These are phyloP conservation scores for Dexiosoma caninum DNA, from an alignment of 2,888 invertebrate genomes.

Conservation along the genomic window DNA sequence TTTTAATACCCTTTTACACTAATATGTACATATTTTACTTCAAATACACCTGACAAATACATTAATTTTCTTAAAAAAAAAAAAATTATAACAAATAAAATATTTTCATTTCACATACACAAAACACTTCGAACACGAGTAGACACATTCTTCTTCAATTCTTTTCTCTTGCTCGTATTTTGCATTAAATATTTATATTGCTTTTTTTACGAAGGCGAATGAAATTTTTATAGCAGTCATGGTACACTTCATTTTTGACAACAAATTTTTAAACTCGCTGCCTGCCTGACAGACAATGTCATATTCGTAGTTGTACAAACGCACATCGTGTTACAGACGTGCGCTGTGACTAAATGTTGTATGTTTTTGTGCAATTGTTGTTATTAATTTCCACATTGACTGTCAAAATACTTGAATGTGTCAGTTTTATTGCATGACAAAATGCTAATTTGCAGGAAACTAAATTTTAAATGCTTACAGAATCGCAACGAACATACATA, in stretches of 20 bases:
- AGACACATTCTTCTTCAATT: too few species aligned
- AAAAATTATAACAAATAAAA: neutral
- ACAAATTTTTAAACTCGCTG: conserved; percentile 35
- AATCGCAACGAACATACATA: neutral
- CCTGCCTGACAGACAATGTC: conserved; percentile 19
- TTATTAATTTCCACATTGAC: conserved; percentile 31
- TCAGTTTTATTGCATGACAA: conserved; percentile 43
- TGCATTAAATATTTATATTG: conserved; percentile 4
- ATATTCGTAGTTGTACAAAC: conserved; percentile 26
- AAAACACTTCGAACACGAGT: too few species aligned
- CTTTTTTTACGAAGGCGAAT: neutral
- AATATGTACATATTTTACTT: neutral
- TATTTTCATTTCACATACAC: conserved; percentile 30
- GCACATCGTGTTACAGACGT: neutral
- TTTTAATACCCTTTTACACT: too few species aligned
- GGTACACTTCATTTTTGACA: conserved; percentile 36
- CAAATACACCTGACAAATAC: neutral
- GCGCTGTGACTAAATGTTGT: conserved; percentile 3
- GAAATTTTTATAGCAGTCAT: conserved; percentile 26
- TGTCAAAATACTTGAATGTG: conserved; percentile 57
- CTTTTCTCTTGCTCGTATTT: neutral
- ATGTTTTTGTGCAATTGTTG: conserved; percentile 14
- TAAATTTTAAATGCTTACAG: conserved; percentile 11
- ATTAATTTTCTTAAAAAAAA: neutral
- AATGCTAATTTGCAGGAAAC: conserved; percentile 46